Percentiles rank a stretch among this genome's conserved stretches.
These are phyloP conservation scores for Nephila pilipes DNA, from an alignment of 1,140 invertebrate genomes.

Conservation along the genomic window DNA sequence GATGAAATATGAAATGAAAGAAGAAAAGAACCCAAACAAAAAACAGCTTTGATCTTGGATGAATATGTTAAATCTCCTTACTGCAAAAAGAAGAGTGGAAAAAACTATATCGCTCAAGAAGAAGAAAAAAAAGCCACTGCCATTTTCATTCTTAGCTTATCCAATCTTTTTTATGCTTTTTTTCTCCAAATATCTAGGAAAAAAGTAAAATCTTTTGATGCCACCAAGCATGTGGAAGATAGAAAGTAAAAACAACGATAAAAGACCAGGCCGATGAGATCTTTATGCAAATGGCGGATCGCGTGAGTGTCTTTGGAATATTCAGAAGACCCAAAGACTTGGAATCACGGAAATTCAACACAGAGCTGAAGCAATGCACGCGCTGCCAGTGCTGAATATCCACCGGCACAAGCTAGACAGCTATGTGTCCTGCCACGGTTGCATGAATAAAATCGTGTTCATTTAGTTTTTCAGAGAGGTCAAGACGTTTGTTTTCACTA, in stretches of 20 bases:
- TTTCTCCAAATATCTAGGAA: background rate
- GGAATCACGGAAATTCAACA: constrained; percentile 43
- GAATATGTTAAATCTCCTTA: constrained; percentile 53
- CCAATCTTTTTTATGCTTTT: constrained; percentile 50
- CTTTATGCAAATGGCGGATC: constrained; percentile 51
- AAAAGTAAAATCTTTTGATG: constrained; percentile 4
- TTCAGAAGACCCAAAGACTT: background rate
- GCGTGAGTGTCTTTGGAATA: constrained; percentile 51
- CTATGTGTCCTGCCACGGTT: background rate
- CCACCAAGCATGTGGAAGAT: background rate
- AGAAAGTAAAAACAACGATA: constrained; percentile 54
- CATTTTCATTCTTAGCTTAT: constrained; percentile 49
- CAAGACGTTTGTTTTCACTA: constrained; percentile 22
- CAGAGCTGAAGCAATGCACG: background rate
- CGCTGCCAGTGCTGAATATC: background rate
- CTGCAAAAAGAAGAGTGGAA: background rate
- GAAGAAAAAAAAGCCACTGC: background rate
- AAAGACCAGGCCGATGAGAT: constrained; percentile 48
- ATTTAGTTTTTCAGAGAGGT: constrained; percentile 38
- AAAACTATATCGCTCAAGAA: background rate
- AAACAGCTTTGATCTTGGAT: constrained; percentile 49
- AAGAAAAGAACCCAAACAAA: background rate
- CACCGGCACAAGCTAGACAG: background rate
- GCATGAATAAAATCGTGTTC: constrained; percentile 47
- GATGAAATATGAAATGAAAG: constrained; percentile 63